Conservation (phyloP, 1,140 invertebrate species). For the Hormaphis cornu region DNA sequence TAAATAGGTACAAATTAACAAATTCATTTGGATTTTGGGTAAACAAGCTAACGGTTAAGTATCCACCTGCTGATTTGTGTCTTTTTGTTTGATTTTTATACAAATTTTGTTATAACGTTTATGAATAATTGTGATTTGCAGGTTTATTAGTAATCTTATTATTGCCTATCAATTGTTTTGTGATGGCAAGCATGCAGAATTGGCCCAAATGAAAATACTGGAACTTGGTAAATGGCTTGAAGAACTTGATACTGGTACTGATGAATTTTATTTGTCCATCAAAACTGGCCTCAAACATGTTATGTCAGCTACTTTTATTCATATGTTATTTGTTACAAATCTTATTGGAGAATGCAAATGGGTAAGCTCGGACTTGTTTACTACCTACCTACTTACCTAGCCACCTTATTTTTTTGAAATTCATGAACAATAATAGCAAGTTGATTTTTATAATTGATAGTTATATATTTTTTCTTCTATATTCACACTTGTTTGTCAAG, state of each 20-base stretch:
- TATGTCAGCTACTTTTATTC: neutral
- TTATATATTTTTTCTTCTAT: too few relatives aligned
- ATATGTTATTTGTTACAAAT: neutral
- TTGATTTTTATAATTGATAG: too few relatives aligned
- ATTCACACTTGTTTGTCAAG: too few relatives aligned
- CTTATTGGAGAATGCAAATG: neutral
- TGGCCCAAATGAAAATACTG: neutral
- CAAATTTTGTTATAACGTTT: neutral
- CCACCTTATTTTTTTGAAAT: too few relatives aligned
- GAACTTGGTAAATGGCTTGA: neutral
- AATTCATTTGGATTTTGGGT: too few relatives aligned
- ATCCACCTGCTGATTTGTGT: neutral
- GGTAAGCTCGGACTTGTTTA: too few relatives aligned
- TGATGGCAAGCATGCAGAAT: neutral
- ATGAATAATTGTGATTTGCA: neutral
- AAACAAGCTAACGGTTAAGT: too few relatives aligned
- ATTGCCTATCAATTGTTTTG: neutral
- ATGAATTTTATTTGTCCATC: neutral
- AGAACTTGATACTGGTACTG: neutral
- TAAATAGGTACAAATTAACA: too few relatives aligned
- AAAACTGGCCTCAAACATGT: neutral
- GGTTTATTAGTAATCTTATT: neutral
- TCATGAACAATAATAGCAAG: too few relatives aligned
- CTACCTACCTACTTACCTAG: too few relatives aligned
- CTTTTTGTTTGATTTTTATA: neutral